Evolutionary conservation across 2,113 vertebrate genomes (phyloP), one percentile per base, ranked within the genome.

Genomic region (Ciconia maguari): DNA sequence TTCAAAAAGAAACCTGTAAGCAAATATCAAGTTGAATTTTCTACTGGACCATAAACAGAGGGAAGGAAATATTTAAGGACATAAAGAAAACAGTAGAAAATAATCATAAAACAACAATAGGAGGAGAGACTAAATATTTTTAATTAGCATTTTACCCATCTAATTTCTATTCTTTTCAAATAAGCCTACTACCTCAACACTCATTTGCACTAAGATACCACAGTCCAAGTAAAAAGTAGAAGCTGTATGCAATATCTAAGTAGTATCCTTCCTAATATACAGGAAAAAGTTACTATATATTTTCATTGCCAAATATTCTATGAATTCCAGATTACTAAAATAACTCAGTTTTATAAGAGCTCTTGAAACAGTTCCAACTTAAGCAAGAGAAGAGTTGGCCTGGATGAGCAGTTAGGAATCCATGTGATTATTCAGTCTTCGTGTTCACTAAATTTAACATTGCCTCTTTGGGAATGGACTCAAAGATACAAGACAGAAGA

Each of bases 361-460:
- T 87, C 64, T 76, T 96, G 94, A 96, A 96, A 38, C 27, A 41
- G 64, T 38, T 95, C 95, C 94, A 95, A 5, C 12, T 81, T 57
- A 13, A 94, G 79, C 91, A 90, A 78, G 54, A 71, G 60, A 46
- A 68, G 64, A 92, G 46, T 16, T 91, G 86, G 91, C 68, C 41
- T 70, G 55, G 68, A 49, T 48, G 83, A 93, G 81, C n/a, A 29
- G 44, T 5, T 72, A 22, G 6, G 58, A 84, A 27, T 58, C 34
- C 42, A 29, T 58, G 30, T 42, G 80, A 83, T 92, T 70, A 77
- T 69, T 86, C 55, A 78, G 38, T 1, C 80, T 68, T 71, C 22
- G 32, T 3, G 34, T 62, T 78, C 1, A 1, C 83, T 87, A 91
- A 89, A 96, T 84, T 91, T 81, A 87, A 64, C 46, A 21, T 16